Conservation (phyloP, 2,113 vertebrate genomes). For the Oncorhynchus kisutch region DNA sequence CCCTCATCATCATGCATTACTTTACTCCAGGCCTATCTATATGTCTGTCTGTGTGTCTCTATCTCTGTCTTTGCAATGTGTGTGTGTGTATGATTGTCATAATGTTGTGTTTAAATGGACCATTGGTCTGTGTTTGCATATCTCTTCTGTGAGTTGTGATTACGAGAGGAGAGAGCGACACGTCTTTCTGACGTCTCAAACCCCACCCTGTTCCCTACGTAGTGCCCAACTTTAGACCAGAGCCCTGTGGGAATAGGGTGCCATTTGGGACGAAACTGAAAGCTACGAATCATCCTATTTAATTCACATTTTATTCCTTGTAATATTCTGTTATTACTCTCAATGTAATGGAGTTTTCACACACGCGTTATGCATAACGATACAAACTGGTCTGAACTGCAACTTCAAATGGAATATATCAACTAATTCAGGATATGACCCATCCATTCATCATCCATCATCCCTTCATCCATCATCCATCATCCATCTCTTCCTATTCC, state of each 20-base stretch:
- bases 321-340: too few relatives aligned
- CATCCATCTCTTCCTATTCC: neutral
- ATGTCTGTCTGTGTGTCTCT: neutral
- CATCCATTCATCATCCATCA: constrained; percentile 21
- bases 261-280: too few relatives aligned
- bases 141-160: neutral
- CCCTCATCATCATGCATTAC: too few relatives aligned
- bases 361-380: too few relatives aligned
- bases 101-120: constrained; percentile 36
- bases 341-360: too few relatives aligned
- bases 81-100: constrained; percentile 55
- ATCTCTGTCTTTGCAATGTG: constrained; percentile 18
- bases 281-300: too few relatives aligned
- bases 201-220: too few relatives aligned
- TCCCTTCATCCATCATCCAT: neutral
- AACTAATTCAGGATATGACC: constrained; percentile 59
- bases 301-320: too few relatives aligned
- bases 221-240: too few relatives aligned
- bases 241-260: too few relatives aligned
- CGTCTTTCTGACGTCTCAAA: too few relatives aligned
- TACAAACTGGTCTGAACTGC: neutral
- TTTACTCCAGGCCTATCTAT: too few relatives aligned
- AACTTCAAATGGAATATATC: constrained; percentile 64
- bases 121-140: neutral
- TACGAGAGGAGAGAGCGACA: neutral